Evolutionary conservation across 2,797 vertebrate genomes (phyloP), one percentile per base, ranked within the genome.

Genomic region (Platalea minor): DNA sequence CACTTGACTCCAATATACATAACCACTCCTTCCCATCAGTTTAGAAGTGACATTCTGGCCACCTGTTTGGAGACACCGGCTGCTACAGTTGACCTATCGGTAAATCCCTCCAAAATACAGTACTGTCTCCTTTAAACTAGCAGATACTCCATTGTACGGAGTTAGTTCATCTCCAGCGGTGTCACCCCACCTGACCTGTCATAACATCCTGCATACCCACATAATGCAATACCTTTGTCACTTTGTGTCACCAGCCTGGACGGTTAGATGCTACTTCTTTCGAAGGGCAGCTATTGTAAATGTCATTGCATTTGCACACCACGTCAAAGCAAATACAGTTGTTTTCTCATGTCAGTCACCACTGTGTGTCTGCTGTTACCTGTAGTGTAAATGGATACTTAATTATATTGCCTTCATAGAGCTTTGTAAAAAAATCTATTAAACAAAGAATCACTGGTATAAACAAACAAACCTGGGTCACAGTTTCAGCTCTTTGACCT

Each of bases 391-490:
- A 91, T 48, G 77, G 64, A 20, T 46, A 88, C 60, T 50, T 90
- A 92, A 97, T 94, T 85, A 95, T 93, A 89, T 35, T 75, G 28
- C 59, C 75, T 69, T 96, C 69, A 2, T 17, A 14, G 45, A 85
- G 85, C 74, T 93, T 79, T 54, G 37, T 82, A 43, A 89, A 91
- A 89, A 89, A 87, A 95, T 93, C 93, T 59, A 81, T 95, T 92
- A 95, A 96, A 85, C 83, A 96, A 96, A 95, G 79, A 73, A 83
- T 37, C 28, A 10, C 24, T 59, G 63, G 39, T 43, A 82, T 84
- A 96, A 95, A 92, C 91, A 97, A 96, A 94, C 33, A 92, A 93
- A 83, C 15, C 43, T 23, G 48, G 72, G 46, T 88, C 31, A 15
- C 35, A 11, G 9, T 48, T 75, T 74, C 70, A 64, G 79, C 67